A percentile compares a stretch with the other conserved stretches of the same genome.
Conservation (phyloP, 1,140 invertebrate species). For the Dendroctonus valens region DNA sequence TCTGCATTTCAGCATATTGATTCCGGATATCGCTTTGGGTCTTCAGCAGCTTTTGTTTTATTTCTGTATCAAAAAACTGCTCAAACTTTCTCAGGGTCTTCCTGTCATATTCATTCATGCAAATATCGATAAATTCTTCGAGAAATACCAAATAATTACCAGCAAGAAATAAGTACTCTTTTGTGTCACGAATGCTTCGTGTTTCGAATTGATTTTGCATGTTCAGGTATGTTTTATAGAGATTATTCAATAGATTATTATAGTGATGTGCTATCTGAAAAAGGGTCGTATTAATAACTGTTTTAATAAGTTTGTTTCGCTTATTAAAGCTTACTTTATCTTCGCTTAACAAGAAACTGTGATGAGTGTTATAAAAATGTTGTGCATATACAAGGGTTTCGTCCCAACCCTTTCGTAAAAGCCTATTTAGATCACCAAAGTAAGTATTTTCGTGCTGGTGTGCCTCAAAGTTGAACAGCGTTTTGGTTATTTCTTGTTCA, state of each 20-base stretch:
- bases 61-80: constrained; percentile 1
- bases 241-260: neutral
- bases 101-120: constrained; percentile 4
- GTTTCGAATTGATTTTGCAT: constrained; percentile 26
- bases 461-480: constrained; percentile 3
- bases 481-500: neutral
- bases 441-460: neutral
- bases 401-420: constrained; percentile 7
- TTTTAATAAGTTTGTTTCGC: neutral
- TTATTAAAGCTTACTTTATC: constrained; percentile 2
- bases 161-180: constrained; percentile 2
- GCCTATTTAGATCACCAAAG: constrained; percentile 5
- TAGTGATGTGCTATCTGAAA: neutral
- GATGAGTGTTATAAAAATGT: neutral
- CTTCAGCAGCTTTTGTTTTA: neutral
- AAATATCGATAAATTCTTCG: neutral
- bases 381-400: neutral
- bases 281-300: neutral
- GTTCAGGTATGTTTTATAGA: constrained; percentile 4
- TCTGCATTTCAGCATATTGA: constrained; percentile 7
- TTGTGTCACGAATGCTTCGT: constrained; percentile 10
- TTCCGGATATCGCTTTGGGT: constrained; percentile 7
- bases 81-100: constrained; percentile 12
- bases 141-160: constrained; percentile 4
- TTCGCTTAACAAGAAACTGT: neutral